Base-by-base conservation (phyloP, 1,140 invertebrate genomes). In the Ridgeia piscesae region DNA sequence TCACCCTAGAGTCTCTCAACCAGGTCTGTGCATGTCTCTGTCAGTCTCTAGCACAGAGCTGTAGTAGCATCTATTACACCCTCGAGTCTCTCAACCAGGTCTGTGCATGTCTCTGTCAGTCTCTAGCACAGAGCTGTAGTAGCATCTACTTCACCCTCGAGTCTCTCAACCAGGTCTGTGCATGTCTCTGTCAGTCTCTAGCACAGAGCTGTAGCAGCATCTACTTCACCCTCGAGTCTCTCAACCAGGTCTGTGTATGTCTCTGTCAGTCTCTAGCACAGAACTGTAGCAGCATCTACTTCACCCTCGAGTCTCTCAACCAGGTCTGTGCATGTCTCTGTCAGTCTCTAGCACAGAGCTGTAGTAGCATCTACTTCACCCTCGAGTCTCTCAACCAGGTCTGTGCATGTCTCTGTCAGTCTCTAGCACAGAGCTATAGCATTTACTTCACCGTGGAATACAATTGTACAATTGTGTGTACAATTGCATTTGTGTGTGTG, bases 111-210 rank as follows among this genome's bases (percentile, higher is more conserved):
- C n/a, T n/a, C n/a, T n/a, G n/a, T n/a, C n/a, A n/a, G n/a, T n/a
- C 99, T 1, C 96, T 99, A 6, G 99, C 99, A 34, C 96, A 98
- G 96, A 99, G 99, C 8, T 99, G 99, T 96, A 99, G 98, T 94
- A 99, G 98, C 95, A 99, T 99, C 94, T 99, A 99, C 96, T 99
- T 99, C 92, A 99, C 98, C 0, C 98, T 99, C 97, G 98, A 99
- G 94, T 98, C 98, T 92, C 96, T 99, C 42, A 98, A 99, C 95
- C 99, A 99, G 93, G 95, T 95, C n/a, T n/a, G n/a, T n/a, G n/a
- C n/a, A n/a, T n/a, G n/a, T n/a, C n/a, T n/a, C n/a, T n/a, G n/a
- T n/a, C n/a, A n/a, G n/a, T n/a, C 99, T 1, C 96, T 99, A 6
- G 99, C 99, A 34, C 96, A 98, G 96, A 99, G 99, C 8, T 99